Conservation (phyloP, 2,797 vertebrate species). For the Pseudochirops cupreus region DNA sequence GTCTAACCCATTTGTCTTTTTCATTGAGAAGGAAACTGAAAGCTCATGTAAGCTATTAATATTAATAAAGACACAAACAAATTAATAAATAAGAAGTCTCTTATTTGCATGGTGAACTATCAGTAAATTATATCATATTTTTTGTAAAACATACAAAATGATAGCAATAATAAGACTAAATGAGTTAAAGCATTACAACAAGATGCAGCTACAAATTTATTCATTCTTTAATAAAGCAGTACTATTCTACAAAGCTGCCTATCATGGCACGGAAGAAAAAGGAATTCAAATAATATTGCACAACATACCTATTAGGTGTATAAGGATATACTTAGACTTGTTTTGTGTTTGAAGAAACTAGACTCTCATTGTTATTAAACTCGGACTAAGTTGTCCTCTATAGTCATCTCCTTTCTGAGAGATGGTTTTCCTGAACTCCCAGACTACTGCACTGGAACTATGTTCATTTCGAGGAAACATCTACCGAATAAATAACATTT, state of each 20-base stretch:
- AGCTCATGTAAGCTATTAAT: neutral
- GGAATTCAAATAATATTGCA: conserved; percentile 81
- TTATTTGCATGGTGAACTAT: neutral
- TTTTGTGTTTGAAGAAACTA: neutral
- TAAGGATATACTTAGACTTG: neutral
- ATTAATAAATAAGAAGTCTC: neutral
- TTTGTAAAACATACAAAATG: neutral
- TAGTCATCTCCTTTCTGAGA: neutral
- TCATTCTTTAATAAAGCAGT: conserved; percentile 74
- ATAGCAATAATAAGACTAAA: conserved; percentile 57
- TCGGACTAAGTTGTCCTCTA: neutral
- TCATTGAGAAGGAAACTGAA: neutral
- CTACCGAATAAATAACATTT: neutral
- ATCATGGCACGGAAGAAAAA: conserved; percentile 78
- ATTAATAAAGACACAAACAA: neutral
- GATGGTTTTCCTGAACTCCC: neutral
- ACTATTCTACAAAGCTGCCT: conserved; percentile 75
- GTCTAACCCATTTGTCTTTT: neutral
- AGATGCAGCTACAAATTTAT: conserved; percentile 41
- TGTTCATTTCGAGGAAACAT: neutral
- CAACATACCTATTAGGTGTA: neutral
- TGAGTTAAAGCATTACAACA: conserved; percentile 66
- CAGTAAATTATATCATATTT: neutral
- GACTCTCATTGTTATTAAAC: neutral
- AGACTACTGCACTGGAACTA: neutral